These are phyloP conservation scores for Hylomyscus alleni DNA, from an alignment of 2,797 vertebrate species.

Conservation along the genomic window DNA sequence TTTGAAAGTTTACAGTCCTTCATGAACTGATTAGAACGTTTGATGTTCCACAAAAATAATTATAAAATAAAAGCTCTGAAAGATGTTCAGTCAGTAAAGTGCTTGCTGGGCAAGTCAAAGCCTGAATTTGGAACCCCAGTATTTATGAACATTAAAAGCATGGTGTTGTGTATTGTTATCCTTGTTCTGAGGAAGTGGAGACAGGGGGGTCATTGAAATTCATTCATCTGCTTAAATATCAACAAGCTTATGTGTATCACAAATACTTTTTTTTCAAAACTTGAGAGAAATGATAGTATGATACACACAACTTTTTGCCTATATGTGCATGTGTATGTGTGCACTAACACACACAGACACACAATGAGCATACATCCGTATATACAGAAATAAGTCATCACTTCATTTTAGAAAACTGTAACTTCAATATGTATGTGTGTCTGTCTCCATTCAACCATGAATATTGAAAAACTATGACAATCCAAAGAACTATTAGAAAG, in stretches of 20 bases:
- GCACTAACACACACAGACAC: not conserved
- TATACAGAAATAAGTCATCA: not conserved
- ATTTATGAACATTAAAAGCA: not conserved
- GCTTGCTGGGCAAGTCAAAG: not conserved
- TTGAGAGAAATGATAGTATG: too few species aligned
- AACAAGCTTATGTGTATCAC: not conserved
- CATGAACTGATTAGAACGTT: not conserved
- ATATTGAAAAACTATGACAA: not conserved
- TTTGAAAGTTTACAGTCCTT: not conserved
- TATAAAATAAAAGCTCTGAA: not conserved
- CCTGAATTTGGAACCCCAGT: too few species aligned
- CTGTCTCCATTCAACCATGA: too few species aligned
- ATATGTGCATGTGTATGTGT: too few species aligned
- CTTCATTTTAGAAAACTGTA: not conserved
- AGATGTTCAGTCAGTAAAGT: too few species aligned
- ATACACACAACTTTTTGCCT: not conserved
- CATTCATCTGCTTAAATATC: not conserved
- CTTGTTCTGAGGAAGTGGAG: too few species aligned
- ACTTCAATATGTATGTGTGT: not conserved
- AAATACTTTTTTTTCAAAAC: not conserved
- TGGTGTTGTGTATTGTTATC: not conserved
- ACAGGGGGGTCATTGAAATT: not conserved
- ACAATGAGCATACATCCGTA: not conserved
- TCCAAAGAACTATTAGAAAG: not conserved
- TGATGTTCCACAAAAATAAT: not conserved